Evolutionary conservation across 2,888 invertebrate genomes (phyloP).

Genomic region (Leuctra nigra): DNA sequence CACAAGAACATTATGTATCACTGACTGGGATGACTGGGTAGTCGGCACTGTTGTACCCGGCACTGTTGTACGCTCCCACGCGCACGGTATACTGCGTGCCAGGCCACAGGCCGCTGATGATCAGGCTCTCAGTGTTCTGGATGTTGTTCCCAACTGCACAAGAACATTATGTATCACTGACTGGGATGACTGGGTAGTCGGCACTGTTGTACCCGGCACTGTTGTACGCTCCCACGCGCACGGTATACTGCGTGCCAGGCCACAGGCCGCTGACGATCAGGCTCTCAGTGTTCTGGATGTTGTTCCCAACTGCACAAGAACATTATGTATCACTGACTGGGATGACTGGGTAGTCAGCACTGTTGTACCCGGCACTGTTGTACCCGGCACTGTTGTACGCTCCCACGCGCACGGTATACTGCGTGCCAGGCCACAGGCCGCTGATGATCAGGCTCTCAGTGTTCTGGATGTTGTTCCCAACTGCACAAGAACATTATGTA

Average conservation of each 20-base stretch:
- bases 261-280: conserved; percentile 35
- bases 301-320: conserved; percentile 34
- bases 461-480: conserved; percentile 32
- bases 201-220: conserved; percentile 35
- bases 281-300: conserved; percentile 31
- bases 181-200: conserved; percentile 34
- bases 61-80: conserved; percentile 35
- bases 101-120: conserved; percentile 36
- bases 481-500: conserved; percentile 22
- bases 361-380: conserved; percentile 35
- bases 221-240: conserved; percentile 35
- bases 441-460: conserved; percentile 33
- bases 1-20: no score
- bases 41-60: conserved; percentile 35
- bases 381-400: conserved; percentile 36
- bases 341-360: no score
- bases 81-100: conserved; percentile 36
- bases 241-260: conserved; percentile 36
- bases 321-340: no score
- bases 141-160: conserved; percentile 33
- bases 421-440: conserved; percentile 36
- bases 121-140: conserved; percentile 31
- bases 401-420: conserved; percentile 35
- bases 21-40: conserved; percentile 34
- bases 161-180: no score